Evolutionary conservation across 2,797 vertebrate species (phyloP).

Genomic region (Acomys russatus): DNA sequence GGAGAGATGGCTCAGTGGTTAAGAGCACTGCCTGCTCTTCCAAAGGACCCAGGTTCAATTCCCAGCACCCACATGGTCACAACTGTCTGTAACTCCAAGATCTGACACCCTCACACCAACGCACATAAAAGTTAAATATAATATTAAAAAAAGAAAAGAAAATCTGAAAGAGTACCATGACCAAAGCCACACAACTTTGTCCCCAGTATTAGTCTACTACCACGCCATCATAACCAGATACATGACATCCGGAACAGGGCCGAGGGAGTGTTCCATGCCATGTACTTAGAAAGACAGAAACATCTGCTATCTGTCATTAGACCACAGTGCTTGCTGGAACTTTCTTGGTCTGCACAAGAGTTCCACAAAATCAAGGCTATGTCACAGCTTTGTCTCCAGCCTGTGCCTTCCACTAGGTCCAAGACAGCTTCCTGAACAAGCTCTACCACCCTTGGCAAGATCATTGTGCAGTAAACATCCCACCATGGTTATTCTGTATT

Average conservation of each 20-base stretch:
- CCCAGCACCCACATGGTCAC: too few species aligned
- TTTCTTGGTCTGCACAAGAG: background rate
- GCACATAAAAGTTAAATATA: too few species aligned
- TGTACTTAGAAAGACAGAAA: background rate
- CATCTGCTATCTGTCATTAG: background rate
- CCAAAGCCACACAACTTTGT: background rate
- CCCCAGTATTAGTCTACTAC: background rate
- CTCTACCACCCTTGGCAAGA: background rate
- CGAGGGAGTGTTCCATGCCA: background rate
- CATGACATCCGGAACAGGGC: background rate
- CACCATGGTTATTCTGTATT: background rate
- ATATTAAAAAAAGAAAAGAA: too few species aligned
- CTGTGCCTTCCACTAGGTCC: background rate
- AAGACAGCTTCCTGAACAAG: background rate
- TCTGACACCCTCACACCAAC: too few species aligned
- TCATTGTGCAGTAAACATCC: fast-evolving
- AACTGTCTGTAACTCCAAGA: too few species aligned
- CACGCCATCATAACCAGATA: background rate
- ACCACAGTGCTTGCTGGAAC: background rate
- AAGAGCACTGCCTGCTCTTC: too few species aligned
- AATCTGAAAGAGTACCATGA: background rate
- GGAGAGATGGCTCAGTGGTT: too few species aligned
- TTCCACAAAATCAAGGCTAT: background rate
- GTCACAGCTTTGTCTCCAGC: background rate
- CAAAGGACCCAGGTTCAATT: too few species aligned